A percentile compares a stretch with the other conserved stretches of the same genome.
Evolutionary conservation across 2,888 invertebrate genomes (phyloP).

Genomic region (Megamerina dolium): DNA sequence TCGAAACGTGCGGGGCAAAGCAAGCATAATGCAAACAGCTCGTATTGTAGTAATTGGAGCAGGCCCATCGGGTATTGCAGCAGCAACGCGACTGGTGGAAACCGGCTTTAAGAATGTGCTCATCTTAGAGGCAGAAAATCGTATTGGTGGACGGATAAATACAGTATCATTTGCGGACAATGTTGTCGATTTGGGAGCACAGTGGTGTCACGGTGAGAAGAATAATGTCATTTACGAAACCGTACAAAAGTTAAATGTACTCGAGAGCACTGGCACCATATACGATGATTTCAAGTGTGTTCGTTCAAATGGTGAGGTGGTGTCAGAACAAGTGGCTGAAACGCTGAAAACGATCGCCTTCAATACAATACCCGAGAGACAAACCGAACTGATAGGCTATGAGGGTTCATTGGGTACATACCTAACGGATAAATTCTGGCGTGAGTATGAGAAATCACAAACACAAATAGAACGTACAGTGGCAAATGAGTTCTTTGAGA

Average conservation of each 20-base stretch:
- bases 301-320: slow-evolving; percentile 44
- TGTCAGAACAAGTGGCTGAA: slow-evolving; percentile 38
- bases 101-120: slow-evolving; percentile 51
- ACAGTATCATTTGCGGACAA: slow-evolving; percentile 54
- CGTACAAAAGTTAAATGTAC: slow-evolving; percentile 40
- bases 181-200: slow-evolving; percentile 67
- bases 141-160: slow-evolving; percentile 60
- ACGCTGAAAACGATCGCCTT: slow-evolving; percentile 43
- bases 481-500: slow-evolving; percentile 55
- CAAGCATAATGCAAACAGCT: slow-evolving; percentile 21
- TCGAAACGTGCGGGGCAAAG: background rate
- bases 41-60: slow-evolving; percentile 47
- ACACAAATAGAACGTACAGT: slow-evolving; percentile 42
- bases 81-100: slow-evolving; percentile 45
- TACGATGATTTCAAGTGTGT: slow-evolving; percentile 39
- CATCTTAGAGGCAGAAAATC: slow-evolving; percentile 58
- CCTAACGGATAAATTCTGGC: slow-evolving; percentile 35
- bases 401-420: slow-evolving; percentile 43
- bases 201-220: slow-evolving; percentile 64
- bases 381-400: slow-evolving; percentile 35
- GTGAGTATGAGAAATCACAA: slow-evolving; percentile 28
- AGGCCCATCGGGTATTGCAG: slow-evolving; percentile 47
- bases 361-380: slow-evolving; percentile 40
- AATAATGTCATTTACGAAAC: slow-evolving; percentile 57
- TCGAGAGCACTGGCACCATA: slow-evolving; percentile 34